Conservation (phyloP, 2,797 vertebrate species). For the Galagoides demidoff region DNA sequence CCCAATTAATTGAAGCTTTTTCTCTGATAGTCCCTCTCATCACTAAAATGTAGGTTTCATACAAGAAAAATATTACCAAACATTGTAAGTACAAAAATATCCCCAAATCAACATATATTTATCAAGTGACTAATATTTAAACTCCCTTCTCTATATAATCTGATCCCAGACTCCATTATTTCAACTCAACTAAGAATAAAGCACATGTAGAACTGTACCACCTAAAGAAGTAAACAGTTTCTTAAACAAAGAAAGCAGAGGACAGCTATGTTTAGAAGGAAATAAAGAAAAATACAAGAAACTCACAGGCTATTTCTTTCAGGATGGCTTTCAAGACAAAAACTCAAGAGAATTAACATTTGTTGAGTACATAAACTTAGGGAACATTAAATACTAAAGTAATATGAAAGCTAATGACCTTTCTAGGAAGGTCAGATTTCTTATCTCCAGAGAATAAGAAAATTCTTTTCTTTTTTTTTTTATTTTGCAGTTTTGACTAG, state of each 20-base stretch:
- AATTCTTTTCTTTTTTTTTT: neutral
- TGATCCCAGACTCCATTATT: neutral
- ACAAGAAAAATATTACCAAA: constrained; percentile 29
- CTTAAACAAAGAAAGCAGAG: neutral
- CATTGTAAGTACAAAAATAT: neutral
- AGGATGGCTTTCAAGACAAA: constrained; percentile 17
- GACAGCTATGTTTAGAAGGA: neutral
- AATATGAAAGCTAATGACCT: constrained; percentile 25
- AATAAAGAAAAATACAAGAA: constrained; percentile 29
- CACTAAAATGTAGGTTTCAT: neutral
- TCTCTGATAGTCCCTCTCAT: constrained; percentile 12
- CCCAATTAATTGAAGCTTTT: neutral
- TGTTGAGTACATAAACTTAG: neutral
- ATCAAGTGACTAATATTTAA: constrained; percentile 25
- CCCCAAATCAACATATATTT: neutral
- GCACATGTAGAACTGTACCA: neutral
- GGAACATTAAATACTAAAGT: neutral
- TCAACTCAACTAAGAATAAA: constrained; percentile 58
- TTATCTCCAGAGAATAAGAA: neutral
- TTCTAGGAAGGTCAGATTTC: neutral
- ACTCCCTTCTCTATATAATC: neutral
- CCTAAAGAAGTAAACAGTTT: neutral
- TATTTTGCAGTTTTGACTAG: too few relatives aligned
- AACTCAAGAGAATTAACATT: constrained; percentile 29
- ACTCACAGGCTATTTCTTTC: neutral